Conservation (phyloP, 2,888 invertebrate genomes). For the Callinectes sapidus region DNA sequence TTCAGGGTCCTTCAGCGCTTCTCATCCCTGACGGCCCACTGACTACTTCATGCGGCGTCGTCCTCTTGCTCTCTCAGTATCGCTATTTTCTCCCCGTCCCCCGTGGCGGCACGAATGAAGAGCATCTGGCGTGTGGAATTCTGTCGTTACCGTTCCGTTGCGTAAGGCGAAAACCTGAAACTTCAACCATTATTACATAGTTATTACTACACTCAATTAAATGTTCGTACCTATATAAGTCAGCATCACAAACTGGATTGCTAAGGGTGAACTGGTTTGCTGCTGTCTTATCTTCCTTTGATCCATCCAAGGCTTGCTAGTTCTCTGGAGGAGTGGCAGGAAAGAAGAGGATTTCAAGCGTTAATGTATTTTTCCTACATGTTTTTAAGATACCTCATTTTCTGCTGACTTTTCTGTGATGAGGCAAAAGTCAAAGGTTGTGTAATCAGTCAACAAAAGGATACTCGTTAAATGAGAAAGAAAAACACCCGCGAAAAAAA, state of each 20-base stretch:
- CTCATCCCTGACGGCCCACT: neutral
- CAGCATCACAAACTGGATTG: neutral
- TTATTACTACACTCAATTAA: neutral
- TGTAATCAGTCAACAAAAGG: neutral
- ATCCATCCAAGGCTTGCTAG: neutral
- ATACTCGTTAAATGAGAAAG: neutral
- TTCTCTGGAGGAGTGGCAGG: neutral
- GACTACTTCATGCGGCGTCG: neutral
- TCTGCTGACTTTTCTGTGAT: neutral
- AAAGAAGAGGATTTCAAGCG: neutral
- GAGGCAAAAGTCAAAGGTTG: neutral
- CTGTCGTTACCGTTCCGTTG: neutral
- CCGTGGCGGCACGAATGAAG: neutral
- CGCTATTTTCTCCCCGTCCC: too few species aligned
- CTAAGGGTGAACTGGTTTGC: too few species aligned
- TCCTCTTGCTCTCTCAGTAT: neutral
- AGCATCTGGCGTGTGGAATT: neutral
- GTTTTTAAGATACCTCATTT: neutral
- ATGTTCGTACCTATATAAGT: neutral
- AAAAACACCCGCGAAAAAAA: neutral
- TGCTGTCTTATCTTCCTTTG: neutral
- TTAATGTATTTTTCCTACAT: neutral
- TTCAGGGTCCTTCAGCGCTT: neutral
- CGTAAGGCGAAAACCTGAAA: neutral
- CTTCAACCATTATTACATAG: neutral